Conservation (phyloP, 2,888 invertebrate genomes). For the Ptilodon capucinus region DNA sequence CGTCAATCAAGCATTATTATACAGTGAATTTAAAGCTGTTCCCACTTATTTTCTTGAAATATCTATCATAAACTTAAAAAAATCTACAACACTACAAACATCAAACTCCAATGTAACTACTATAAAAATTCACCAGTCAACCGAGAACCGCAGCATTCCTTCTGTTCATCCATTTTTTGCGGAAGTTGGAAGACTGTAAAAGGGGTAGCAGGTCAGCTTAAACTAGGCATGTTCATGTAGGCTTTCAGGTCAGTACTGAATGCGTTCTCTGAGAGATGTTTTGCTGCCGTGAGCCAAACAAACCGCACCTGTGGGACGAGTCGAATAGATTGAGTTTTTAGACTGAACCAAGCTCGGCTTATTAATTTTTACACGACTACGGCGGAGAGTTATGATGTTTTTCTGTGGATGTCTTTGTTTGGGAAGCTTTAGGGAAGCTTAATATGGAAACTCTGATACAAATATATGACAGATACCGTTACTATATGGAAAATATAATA, state of each 20-base stretch:
- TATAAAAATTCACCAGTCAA: conserved; percentile 42
- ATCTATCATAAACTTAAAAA: too few species aligned
- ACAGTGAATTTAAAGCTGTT: too few species aligned
- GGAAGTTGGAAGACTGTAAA: conserved; percentile 13
- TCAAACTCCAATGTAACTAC: conserved; percentile 20
- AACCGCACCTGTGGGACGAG: conserved; percentile 39
- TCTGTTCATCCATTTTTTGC: conserved; percentile 15
- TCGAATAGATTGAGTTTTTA: conserved; percentile 2
- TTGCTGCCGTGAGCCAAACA: conserved; percentile 41
- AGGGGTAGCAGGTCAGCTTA: conserved; percentile 26
- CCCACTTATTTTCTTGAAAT: too few species aligned
- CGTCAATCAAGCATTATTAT: too few species aligned
- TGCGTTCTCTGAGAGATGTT: conserved; percentile 49
- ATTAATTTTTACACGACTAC: too few species aligned
- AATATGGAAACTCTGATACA: too few species aligned
- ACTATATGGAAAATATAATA: too few species aligned
- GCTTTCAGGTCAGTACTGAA: conserved; percentile 58
- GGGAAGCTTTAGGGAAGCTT: too few species aligned
- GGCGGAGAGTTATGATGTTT: too few species aligned
- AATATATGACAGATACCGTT: too few species aligned
- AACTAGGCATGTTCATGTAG: conserved; percentile 44
- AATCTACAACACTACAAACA: conserved; percentile 14
- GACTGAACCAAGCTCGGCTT: not conserved
- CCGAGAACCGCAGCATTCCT: conserved; percentile 31
- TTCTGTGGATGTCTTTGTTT: too few species aligned